Evolutionary conservation across 30 jellyfish, hydroid and myxozoan species (phyloP).

Genomic region (Clytia hemisphaerica): DNA sequence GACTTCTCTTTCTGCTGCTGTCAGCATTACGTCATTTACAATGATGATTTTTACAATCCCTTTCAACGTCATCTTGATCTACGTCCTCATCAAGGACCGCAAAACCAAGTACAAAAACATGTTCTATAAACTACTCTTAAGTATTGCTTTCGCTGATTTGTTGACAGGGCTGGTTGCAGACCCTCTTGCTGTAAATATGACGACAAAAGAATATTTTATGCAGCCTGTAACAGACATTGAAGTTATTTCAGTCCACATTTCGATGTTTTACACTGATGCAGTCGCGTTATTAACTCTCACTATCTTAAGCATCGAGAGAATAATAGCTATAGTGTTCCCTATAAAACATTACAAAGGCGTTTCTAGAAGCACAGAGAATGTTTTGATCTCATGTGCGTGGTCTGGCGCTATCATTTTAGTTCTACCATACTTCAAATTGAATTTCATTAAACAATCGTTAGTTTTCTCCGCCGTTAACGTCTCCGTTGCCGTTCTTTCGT

Average conservation of each 20-base stretch:
- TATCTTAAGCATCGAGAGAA: conserved; percentile 64
- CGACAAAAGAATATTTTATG: conserved; percentile 54
- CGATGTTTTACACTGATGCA: conserved; percentile 62
- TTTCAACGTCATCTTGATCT: conserved; percentile 6
- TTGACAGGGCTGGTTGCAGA: conserved; percentile 69
- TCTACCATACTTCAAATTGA: conserved; percentile 14
- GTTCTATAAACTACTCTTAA: conserved; percentile 40
- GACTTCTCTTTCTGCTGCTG: conserved; percentile 21
- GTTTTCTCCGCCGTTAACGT: conserved; percentile 34
- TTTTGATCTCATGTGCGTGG: conserved; percentile 18
- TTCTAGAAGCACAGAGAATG: conserved; percentile 23
- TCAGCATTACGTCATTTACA: conserved; percentile 12
- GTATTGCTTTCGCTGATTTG: conserved; percentile 69
- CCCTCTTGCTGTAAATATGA: conserved; percentile 44
- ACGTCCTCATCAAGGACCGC: conserved; percentile 1
- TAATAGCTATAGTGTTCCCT: conserved; percentile 63
- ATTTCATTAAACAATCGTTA: conserved; percentile 20
- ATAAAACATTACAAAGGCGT: conserved; percentile 56
- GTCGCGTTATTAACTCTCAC: conserved; percentile 77
- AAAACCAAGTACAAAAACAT: conserved; percentile 44
- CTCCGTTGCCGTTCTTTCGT: conserved; percentile 9
- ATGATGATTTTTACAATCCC: conserved; percentile 14
- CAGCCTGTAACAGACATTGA: conserved; percentile 24
- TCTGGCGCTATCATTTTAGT: background rate
- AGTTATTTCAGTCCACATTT: conserved; percentile 44